A percentile compares a stretch with the other conserved stretches of the same genome.
These are phyloP conservation scores for Meda fulgida DNA, from an alignment of 2,797 vertebrate species.

Conservation along the genomic window DNA sequence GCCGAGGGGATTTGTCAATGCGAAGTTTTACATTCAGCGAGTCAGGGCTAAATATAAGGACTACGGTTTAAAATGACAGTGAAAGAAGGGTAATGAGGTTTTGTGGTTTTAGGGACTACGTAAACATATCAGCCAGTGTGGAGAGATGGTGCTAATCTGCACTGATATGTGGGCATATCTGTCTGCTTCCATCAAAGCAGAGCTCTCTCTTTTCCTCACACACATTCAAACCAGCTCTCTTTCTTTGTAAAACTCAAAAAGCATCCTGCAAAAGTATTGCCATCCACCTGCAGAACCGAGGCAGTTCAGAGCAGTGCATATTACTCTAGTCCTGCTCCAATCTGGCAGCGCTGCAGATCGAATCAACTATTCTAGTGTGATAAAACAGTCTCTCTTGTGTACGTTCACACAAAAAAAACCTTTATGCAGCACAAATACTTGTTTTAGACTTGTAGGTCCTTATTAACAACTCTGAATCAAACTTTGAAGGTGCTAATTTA, in stretches of 20 bases:
- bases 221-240: not conserved
- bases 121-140: conserved; percentile 61
- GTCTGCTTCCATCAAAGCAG: conserved; percentile 64
- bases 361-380: not conserved
- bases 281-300: conserved; percentile 12
- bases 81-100: conserved; percentile 44
- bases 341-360: conserved; percentile 15
- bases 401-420: not conserved
- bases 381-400: not conserved
- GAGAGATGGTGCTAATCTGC: conserved; percentile 67
- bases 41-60: conserved; percentile 52
- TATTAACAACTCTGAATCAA: not conserved
- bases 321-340: conserved; percentile 37
- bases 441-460: not conserved
- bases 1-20: conserved; percentile 74
- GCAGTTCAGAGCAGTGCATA: conserved; percentile 30
- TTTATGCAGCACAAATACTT: not conserved
- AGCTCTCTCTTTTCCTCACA: not conserved
- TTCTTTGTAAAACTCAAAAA: not conserved
- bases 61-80: conserved; percentile 58
- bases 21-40: conserved; percentile 72
- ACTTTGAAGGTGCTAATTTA: not conserved
- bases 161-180: conserved; percentile 66
- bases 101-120: conserved; percentile 46
- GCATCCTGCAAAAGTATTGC: conserved; percentile 24